Conservation (phyloP, 2,113 vertebrate species). For the Engraulis encrasicolus region DNA sequence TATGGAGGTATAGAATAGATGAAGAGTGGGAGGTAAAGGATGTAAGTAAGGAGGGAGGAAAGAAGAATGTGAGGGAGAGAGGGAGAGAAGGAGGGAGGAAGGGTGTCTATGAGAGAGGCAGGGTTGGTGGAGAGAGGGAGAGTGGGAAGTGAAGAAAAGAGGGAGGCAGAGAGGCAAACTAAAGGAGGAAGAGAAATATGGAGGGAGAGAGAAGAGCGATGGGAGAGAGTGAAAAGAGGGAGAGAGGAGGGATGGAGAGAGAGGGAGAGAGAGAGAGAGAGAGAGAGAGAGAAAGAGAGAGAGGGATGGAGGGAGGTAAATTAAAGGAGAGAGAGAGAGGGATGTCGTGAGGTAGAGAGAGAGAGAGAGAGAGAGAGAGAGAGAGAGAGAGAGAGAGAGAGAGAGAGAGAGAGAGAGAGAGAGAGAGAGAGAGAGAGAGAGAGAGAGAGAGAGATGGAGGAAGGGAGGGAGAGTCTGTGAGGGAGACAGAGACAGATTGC, state of each 20-base stretch:
- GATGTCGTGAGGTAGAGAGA: conserved; percentile 21
- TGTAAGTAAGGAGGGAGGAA: no score
- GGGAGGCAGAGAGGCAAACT: conserved; percentile 15
- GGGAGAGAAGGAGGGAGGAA: not conserved
- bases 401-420: conserved; percentile 13
- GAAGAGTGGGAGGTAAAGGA: no score
- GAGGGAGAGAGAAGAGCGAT: not conserved
- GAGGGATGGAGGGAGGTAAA: no score
- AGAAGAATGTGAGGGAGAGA: no score
- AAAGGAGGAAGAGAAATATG: conserved; percentile 38
- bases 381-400: conserved; percentile 4
- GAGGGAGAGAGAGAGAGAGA: conserved; percentile 38
- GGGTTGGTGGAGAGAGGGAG: not conserved
- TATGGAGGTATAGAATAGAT: no score
- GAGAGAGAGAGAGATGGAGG: conserved; percentile 24
- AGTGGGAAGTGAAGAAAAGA: not conserved
- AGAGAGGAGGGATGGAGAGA: conserved; percentile 16
- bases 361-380: conserved; percentile 45
- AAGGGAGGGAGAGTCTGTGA: conserved; percentile 48
- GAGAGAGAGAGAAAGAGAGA: not conserved
- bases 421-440: conserved; percentile 22
- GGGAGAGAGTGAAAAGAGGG: not conserved
- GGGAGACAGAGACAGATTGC: conserved; percentile 79
- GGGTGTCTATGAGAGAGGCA: no score
- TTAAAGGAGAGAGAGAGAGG: conserved; percentile 15